A percentile compares a stretch with the other conserved stretches of the same genome.
These are phyloP conservation scores for Chionodraco myersi DNA, from an alignment of 2,113 vertebrate species.

Conservation along the genomic window DNA sequence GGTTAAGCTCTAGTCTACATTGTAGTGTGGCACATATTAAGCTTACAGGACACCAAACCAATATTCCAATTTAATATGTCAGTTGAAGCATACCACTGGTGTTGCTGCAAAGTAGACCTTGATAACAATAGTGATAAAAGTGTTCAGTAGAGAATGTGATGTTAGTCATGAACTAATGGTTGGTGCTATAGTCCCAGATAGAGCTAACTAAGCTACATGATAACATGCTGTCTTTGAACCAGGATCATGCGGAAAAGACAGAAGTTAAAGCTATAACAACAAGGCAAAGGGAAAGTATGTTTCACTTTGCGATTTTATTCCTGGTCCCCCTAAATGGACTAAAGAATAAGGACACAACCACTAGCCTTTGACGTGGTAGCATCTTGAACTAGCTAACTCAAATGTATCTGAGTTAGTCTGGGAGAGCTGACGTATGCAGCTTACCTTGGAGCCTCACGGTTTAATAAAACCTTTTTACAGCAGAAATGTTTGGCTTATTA, in stretches of 20 bases:
- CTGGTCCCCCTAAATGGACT: background rate
- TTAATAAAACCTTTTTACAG: no score
- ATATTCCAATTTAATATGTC: no score
- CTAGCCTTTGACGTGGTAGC: background rate
- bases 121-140: no score
- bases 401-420: no score
- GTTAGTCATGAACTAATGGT: background rate
- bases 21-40: background rate
- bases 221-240: background rate
- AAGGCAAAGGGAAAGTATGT: background rate
- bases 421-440: no score
- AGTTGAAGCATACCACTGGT: background rate
- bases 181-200: background rate
- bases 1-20: background rate
- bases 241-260: background rate
- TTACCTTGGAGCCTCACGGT: no score
- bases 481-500: no score
- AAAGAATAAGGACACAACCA: background rate
- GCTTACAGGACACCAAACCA: background rate
- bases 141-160: background rate
- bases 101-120: background rate
- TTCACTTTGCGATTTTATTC: background rate
- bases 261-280: background rate
- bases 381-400: background rate
- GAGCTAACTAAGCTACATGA: background rate